Conservation (phyloP, 1,140 invertebrate species). For the Neodiprion virginianus region DNA sequence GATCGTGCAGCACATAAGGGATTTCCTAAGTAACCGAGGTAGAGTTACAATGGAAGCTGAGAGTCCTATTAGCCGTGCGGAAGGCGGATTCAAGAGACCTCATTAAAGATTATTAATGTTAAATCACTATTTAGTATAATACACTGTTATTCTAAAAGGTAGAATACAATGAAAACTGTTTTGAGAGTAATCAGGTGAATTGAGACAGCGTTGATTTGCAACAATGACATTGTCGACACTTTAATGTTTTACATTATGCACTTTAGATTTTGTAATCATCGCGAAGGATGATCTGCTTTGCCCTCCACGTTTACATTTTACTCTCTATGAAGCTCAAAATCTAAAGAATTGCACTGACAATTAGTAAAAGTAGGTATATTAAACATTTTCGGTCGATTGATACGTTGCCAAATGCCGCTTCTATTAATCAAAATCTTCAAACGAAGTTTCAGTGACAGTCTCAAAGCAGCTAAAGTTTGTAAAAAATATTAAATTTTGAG, state of each 20-base stretch:
- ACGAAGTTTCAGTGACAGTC: neutral
- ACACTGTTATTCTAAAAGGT: neutral
- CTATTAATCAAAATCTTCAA: neutral
- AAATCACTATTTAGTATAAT: neutral
- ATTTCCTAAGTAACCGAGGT: slow-evolving; percentile 72
- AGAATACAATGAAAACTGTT: slow-evolving; percentile 7
- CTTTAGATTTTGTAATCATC: no score
- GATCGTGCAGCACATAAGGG: slow-evolving; percentile 93
- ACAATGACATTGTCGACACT: neutral
- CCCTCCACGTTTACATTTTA: no score
- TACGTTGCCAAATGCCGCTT: neutral
- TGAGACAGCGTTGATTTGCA: neutral
- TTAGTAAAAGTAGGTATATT: no score
- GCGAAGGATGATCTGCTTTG: no score
- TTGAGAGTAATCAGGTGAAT: neutral
- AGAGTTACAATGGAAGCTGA: slow-evolving; percentile 47
- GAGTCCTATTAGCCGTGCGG: slow-evolving; percentile 44
- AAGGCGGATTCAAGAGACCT: slow-evolving; percentile 50
- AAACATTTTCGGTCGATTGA: neutral
- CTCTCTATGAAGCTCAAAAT: no score
- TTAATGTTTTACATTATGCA: no score
- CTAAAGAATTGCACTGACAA: no score
- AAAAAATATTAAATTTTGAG: no score
- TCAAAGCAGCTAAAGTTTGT: neutral
- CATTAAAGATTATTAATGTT: slow-evolving; percentile 44